Conservation (phyloP, 2,113 vertebrate genomes). For the Delphinapterus leucas region DNA sequence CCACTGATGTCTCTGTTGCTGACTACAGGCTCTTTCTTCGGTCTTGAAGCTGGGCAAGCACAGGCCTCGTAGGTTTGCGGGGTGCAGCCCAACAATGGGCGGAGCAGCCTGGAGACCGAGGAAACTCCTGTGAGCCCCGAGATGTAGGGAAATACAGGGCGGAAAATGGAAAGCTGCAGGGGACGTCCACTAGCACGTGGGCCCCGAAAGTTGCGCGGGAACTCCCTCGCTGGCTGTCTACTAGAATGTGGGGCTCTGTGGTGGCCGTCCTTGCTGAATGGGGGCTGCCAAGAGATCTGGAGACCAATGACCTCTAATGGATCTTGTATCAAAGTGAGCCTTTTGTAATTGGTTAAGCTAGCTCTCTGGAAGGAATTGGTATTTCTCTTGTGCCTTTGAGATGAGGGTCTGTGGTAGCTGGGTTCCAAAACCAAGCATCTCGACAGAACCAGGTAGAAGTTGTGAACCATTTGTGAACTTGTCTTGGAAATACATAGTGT, state of each 20-base stretch:
- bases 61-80: not conserved
- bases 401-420: not conserved
- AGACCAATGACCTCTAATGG: not conserved
- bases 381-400: not conserved
- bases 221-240: not conserved
- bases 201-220: fast-evolving
- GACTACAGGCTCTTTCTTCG: not conserved
- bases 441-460: constrained; percentile 1
- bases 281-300: not conserved
- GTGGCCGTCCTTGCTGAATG: not conserved
- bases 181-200: not conserved
- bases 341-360: not conserved
- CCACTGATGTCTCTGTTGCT: not conserved
- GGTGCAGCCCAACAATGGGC: not conserved
- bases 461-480: not conserved
- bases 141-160: not conserved
- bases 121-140: not conserved
- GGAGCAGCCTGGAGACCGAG: not conserved
- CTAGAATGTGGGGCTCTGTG: not conserved
- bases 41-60: not conserved
- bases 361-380: not conserved
- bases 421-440: constrained; percentile 7
- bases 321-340: not conserved
- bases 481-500: constrained; percentile 28
- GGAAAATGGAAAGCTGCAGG: not conserved